These are phyloP conservation scores for Patella ulyssiponensis DNA, from an alignment of 2,888 invertebrate genomes.

Conservation along the genomic window DNA sequence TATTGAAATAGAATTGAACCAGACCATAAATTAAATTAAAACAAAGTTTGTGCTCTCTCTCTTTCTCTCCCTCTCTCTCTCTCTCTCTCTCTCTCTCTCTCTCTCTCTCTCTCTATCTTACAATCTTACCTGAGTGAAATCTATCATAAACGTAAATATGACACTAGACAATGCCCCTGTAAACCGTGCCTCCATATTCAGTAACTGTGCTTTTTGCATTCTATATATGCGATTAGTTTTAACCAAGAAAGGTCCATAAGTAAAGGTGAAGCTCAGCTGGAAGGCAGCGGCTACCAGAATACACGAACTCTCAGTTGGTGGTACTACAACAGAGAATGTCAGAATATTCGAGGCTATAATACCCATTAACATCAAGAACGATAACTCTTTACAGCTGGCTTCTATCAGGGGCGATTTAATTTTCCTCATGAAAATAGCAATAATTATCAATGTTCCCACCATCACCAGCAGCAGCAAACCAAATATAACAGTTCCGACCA, in stretches of 20 bases:
- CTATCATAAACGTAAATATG: background rate
- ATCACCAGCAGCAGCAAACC: conserved; percentile 31
- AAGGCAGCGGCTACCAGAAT: conserved; percentile 38
- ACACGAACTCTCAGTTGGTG: conserved; percentile 39
- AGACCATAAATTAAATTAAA: too few relatives aligned
- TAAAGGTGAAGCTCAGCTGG: conserved; percentile 45
- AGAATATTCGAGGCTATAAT: conserved; percentile 37
- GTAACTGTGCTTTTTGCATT: conserved; percentile 24
- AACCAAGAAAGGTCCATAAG: conserved; percentile 48
- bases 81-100: too few relatives aligned
- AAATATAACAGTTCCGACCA: conserved; percentile 27
- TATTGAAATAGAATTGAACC: too few relatives aligned
- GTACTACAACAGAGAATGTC: conserved; percentile 31
- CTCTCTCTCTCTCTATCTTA: background rate
- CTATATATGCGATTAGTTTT: conserved; percentile 52
- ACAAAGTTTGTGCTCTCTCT: too few relatives aligned
- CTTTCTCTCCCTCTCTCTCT: too few relatives aligned
- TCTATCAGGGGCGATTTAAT: conserved; percentile 44
- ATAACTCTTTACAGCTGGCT: conserved; percentile 48
- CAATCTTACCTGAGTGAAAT: background rate
- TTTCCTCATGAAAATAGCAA: conserved; percentile 38
- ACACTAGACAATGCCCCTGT: background rate
- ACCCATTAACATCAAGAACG: conserved; percentile 41
- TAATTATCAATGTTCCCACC: conserved; percentile 17
- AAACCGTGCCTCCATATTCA: background rate